A percentile compares a stretch with the other conserved stretches of the same genome.
phyloP scores from a whole-genome alignment of 37 sponge, comb jelly and placozoan genomes.

The Beroe forskalii region DNA sequence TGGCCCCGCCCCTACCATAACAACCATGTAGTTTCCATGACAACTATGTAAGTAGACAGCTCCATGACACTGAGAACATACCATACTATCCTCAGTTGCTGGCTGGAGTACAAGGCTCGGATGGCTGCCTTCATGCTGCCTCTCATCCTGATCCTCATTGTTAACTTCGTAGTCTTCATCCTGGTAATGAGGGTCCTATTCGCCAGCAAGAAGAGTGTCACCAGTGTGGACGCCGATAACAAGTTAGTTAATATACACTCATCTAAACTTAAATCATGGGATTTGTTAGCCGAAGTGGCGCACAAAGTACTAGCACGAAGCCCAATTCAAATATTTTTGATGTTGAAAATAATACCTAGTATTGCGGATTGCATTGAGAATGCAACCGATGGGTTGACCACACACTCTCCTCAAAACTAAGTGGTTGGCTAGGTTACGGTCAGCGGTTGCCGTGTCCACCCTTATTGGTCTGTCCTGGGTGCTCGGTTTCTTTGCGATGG shows the following conservation, averaged over 20 bases:
- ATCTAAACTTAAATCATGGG: no score
- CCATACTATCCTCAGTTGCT: conserved; percentile 55
- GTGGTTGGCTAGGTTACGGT: conserved; percentile 16
- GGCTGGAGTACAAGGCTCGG: conserved; percentile 40
- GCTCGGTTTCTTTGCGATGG: conserved; percentile 34
- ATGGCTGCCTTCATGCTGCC: conserved; percentile 46
- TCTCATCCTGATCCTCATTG: not conserved
- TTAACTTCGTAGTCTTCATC: conserved; percentile 27
- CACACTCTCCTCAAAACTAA: not conserved
- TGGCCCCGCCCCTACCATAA: no score
- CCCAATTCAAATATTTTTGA: not conserved
- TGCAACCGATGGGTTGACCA: no score
- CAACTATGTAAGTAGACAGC: no score
- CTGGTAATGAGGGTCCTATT: conserved; percentile 45
- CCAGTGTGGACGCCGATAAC: not conserved
- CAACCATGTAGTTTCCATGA: no score
- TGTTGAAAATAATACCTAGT: no score
- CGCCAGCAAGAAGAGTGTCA: not conserved
- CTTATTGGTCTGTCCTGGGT: conserved; percentile 54
- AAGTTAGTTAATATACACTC: not conserved
- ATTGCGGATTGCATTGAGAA: no score
- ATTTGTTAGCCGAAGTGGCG: no score
- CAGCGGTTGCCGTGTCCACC: conserved; percentile 39
- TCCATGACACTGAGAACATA: no score
- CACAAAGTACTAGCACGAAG: not conserved